Conservation (phyloP, 2,888 invertebrate species). For the Labia minor region DNA sequence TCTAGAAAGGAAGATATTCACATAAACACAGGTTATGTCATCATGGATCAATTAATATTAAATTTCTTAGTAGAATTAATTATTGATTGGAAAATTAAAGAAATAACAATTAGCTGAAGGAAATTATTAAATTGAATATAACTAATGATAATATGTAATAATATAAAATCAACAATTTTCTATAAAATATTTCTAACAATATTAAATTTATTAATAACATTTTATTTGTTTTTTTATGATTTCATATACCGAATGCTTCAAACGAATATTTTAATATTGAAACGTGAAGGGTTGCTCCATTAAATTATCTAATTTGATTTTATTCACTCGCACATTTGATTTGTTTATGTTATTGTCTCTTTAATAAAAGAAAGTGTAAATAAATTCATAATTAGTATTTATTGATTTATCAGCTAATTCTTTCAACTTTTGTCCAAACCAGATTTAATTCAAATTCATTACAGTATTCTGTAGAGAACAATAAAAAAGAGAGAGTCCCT, state of each 20-base stretch:
- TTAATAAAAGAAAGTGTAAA: slow-evolving; percentile 4
- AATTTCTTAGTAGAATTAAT: too few species aligned
- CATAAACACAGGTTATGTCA: too few species aligned
- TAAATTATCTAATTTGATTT: slow-evolving; percentile 13
- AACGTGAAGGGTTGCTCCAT: neutral
- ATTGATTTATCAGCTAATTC: neutral
- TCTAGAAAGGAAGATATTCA: too few species aligned
- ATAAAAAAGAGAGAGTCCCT: neutral
- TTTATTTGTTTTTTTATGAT: neutral
- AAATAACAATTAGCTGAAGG: too few species aligned
- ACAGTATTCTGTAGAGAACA: neutral
- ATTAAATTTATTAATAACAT: neutral
- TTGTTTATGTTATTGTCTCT: neutral
- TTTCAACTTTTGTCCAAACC: neutral
- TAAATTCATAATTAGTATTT: neutral
- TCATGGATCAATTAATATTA: too few species aligned
- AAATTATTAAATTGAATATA: too few species aligned
- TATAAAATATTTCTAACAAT: too few species aligned
- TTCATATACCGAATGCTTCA: neutral
- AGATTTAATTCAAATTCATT: neutral
- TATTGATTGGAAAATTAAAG: too few species aligned
- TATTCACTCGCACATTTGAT: neutral
- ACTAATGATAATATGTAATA: too few species aligned
- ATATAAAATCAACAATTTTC: too few species aligned
- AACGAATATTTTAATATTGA: neutral